A percentile compares a stretch with the other conserved stretches of the same genome.
Evolutionary conservation across 2,888 invertebrate species (phyloP).

Genomic region (Leptinotarsa juncta): DNA sequence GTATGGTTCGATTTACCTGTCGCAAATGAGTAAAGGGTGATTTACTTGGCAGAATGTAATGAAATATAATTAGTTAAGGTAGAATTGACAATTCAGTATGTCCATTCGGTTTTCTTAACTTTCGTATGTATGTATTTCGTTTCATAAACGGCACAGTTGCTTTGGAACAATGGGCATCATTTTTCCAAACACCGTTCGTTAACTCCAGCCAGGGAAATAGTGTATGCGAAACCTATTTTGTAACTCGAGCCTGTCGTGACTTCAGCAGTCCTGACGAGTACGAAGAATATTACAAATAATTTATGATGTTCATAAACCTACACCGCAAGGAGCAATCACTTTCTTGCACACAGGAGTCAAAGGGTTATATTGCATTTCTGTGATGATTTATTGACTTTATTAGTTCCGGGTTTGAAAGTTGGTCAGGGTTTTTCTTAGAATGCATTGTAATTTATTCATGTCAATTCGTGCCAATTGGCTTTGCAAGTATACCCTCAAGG

Average conservation of each 20-base stretch:
- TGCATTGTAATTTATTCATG: constrained; percentile 46
- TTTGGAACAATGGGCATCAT: too few relatives aligned
- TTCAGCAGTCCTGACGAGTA: constrained; percentile 11
- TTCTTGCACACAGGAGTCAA: constrained; percentile 51
- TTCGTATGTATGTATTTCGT: too few relatives aligned
- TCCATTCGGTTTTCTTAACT: too few relatives aligned
- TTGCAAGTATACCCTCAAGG: constrained; percentile 8
- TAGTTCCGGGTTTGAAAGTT: constrained; percentile 55
- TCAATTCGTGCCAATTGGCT: constrained; percentile 38
- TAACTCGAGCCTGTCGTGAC: neutral
- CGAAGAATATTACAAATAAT: constrained; percentile 40
- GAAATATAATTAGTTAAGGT: too few relatives aligned
- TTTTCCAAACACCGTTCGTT: too few relatives aligned
- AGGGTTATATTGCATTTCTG: constrained; percentile 54
- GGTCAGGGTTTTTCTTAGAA: constrained; percentile 52
- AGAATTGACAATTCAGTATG: too few relatives aligned
- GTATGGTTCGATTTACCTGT: too few relatives aligned
- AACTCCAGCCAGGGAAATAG: neutral
- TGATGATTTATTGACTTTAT: constrained; percentile 55
- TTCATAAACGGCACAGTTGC: too few relatives aligned
- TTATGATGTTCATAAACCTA: constrained; percentile 50
- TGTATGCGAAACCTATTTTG: neutral
- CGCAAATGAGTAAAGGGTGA: too few relatives aligned
- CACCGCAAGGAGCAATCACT: constrained; percentile 52
- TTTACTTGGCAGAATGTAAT: too few relatives aligned